Evolutionary conservation across 2,113 vertebrate species (phyloP).

Genomic region (Notarius lentiginosus): DNA sequence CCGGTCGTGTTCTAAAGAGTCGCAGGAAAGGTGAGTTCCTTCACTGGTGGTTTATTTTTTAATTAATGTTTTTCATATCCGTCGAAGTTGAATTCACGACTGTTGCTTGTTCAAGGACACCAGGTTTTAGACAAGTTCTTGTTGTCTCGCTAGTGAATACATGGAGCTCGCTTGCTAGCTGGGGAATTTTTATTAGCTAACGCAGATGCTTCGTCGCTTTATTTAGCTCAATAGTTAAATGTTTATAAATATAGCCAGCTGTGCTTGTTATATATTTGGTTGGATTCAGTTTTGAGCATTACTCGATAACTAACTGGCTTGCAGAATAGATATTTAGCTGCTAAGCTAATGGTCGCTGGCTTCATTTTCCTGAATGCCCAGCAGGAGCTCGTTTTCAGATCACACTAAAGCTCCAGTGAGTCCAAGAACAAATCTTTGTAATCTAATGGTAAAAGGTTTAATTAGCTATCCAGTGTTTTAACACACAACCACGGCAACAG

Average conservation of each 20-base stretch:
- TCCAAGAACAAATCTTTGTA: background rate
- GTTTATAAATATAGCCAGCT: too few species aligned
- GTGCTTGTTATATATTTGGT: background rate
- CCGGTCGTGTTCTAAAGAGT: background rate
- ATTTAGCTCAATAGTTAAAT: background rate
- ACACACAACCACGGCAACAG: background rate
- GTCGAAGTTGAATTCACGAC: background rate
- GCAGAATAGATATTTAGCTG: background rate
- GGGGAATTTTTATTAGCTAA: background rate
- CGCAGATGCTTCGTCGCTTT: background rate
- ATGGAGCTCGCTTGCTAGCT: background rate
- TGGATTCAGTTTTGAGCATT: background rate
- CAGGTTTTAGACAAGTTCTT: too few species aligned
- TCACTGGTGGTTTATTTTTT: too few species aligned
- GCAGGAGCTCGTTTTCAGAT: background rate
- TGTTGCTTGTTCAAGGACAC: fast-evolving
- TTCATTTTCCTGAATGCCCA: background rate
- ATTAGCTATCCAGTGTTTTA: background rate
- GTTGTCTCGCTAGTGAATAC: background rate
- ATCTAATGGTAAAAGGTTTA: background rate
- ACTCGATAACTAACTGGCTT: too few species aligned
- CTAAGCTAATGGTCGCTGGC: background rate
- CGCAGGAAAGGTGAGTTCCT: background rate
- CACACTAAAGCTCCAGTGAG: background rate
- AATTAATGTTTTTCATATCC: background rate